These are phyloP conservation scores for Tenthredo livida DNA, from an alignment of 2,888 invertebrate species.

Conservation along the genomic window DNA sequence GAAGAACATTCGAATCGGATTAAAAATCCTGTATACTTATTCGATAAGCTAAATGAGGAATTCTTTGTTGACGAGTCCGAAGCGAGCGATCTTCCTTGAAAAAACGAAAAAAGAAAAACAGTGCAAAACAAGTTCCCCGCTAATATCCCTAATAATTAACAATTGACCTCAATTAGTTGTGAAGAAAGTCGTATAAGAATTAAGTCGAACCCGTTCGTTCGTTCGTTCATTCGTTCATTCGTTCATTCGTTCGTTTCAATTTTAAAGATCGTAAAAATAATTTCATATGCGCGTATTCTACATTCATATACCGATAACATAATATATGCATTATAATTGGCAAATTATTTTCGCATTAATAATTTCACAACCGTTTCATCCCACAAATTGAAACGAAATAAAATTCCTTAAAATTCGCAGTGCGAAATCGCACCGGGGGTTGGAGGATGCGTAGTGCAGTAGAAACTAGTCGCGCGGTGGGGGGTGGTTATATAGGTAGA, in stretches of 20 bases:
- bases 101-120: neutral
- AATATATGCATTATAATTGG: neutral
- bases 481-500: neutral
- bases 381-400: neutral
- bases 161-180: slow-evolving; percentile 43
- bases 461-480: neutral
- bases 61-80: neutral
- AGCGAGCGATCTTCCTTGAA: neutral
- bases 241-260: neutral
- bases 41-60: neutral
- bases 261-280: neutral
- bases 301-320: no score
- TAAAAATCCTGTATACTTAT: neutral
- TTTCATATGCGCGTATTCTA: neutral
- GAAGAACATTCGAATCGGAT: no score
- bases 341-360: neutral
- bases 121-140: slow-evolving; percentile 14
- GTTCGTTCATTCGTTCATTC: neutral
- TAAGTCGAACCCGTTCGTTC: neutral
- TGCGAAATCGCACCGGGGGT: neutral
- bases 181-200: slow-evolving; percentile 9
- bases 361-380: neutral
- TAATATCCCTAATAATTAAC: slow-evolving; percentile 36
- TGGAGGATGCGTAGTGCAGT: slow-evolving; percentile 19
- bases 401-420: neutral